Base-by-base conservation (phyloP, 2,797 vertebrate species). In the Mus caroli region DNA sequence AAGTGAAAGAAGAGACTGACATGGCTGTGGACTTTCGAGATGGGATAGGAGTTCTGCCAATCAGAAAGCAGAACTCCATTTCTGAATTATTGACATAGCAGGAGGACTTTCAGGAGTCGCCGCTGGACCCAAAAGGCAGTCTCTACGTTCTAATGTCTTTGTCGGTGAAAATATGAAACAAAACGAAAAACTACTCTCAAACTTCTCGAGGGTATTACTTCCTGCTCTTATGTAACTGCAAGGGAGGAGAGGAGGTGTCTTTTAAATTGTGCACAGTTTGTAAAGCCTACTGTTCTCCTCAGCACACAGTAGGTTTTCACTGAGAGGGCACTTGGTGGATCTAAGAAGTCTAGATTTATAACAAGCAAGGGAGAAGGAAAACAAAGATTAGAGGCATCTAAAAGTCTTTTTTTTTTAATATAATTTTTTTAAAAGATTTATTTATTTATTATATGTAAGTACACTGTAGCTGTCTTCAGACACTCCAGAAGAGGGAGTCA, bases 41-140 rank as follows among this genome's bases (percentile, higher is more conserved):
- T 19, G 43, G 8, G 43, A 73, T 52, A 86, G 15, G 5, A 52
- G 79, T 67, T 75, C 3, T 19, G 3, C 13, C 22, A 22, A 54
- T 10, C 34, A 79, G 94, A 91, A 97, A 94, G 90, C 15, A 79
- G 73, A 94, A 82, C 82, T 80, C 6, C 5, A 34, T 28, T 67
- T 88, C 77, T 69, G 31, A 58, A 60, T 73, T 82, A 28, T 40
- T 56, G 34, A 83, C 69, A 60, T 56, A 58, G 69, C 62, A 43
- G 73, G 37, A 37, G 71, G 31, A 91, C 2, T 4, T 54, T 71
- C 26, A 80, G 56, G 34, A 34, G 86, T 19, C 17, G 15, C 50
- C 52, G 22, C 40, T 5, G 60, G 73, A 43, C 17, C 43, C 46
- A 60, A 62, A 46, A 0, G 22, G n/a, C 3, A 69, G 56, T 67